phyloP scores from a whole-genome alignment of 64 coral and sea anemone species.

The Montipora cactus region DNA sequence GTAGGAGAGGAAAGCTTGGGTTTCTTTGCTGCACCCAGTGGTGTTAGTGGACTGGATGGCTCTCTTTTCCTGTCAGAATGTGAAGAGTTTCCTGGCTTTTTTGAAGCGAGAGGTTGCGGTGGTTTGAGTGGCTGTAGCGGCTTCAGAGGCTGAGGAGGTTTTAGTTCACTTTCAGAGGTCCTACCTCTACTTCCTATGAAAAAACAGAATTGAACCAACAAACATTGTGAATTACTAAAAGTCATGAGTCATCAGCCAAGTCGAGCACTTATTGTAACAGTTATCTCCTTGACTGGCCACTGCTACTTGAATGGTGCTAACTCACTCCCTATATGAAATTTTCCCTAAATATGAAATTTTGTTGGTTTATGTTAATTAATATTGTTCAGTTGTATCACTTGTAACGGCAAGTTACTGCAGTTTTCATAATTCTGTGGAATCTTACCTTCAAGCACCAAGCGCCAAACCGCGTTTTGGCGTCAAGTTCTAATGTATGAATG shows the following conservation, averaged over 20 bases:
- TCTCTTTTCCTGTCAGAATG: constrained; percentile 77
- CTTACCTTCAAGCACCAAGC: too few species aligned
- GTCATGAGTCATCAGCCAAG: not conserved
- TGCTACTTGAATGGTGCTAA: too few species aligned
- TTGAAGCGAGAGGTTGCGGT: constrained; percentile 62
- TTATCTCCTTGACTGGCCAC: too few species aligned
- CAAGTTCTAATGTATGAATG: too few species aligned
- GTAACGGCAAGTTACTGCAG: too few species aligned
- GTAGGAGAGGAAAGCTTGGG: constrained; percentile 84
- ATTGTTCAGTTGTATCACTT: too few species aligned
- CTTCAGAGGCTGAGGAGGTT: constrained; percentile 83
- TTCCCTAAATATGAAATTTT: too few species aligned
- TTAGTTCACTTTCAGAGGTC: constrained; percentile 76
- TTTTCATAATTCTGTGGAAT: too few species aligned
- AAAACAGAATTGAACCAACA: not conserved
- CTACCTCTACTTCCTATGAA: constrained; percentile 55
- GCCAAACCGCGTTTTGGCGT: too few species aligned
- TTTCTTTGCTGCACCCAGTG: constrained; percentile 72
- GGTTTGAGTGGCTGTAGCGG: constrained; percentile 82
- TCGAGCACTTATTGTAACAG: too few species aligned
- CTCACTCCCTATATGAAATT: too few species aligned
- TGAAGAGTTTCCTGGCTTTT: constrained; percentile 59
- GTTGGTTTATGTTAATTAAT: too few species aligned
- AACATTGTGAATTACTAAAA: not conserved
- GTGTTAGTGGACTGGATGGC: constrained; percentile 71